A percentile compares a stretch with the other conserved stretches of the same genome.
These are phyloP conservation scores for Zonitis immaculata DNA, from an alignment of 2,888 invertebrate genomes.

Conservation along the genomic window DNA sequence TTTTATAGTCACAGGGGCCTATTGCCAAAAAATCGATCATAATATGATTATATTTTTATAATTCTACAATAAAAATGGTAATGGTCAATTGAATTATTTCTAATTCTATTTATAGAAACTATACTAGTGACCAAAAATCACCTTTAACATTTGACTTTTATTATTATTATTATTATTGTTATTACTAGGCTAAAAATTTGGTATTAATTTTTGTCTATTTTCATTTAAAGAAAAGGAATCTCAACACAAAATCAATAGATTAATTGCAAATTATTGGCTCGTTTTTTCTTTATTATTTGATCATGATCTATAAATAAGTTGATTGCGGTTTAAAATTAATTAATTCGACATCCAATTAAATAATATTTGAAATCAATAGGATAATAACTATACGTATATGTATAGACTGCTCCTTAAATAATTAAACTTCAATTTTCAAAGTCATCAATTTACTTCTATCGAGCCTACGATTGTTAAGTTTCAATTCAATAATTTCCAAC, in stretches of 20 bases:
- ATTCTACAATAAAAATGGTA: too few species aligned
- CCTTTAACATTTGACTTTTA: neutral
- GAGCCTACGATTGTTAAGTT: slow-evolving; percentile 32
- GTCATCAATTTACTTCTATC: slow-evolving; percentile 29
- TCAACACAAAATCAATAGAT: neutral
- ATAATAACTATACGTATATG: neutral
- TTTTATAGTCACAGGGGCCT: neutral
- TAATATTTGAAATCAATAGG: neutral
- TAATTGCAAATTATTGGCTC: neutral
- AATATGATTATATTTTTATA: neutral
- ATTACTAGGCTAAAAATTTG: neutral
- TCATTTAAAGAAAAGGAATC: too few species aligned
- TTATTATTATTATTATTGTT: too few species aligned
- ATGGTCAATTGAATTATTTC: neutral
- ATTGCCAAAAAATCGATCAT: slow-evolving; percentile 7
- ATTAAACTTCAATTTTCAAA: slow-evolving; percentile 32
- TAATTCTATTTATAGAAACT: neutral
- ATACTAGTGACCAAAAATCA: neutral
- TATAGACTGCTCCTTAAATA: slow-evolving; percentile 25
- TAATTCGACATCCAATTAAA: neutral
- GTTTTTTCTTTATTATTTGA: neutral
- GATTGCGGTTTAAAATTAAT: neutral
- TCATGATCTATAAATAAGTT: neutral
- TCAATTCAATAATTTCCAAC: slow-evolving; percentile 20
- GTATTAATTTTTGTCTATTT: neutral